Evolutionary conservation across 2,888 invertebrate genomes (phyloP), one percentile per base, ranked within the genome.

Genomic region (Euclidia mi): DNA sequence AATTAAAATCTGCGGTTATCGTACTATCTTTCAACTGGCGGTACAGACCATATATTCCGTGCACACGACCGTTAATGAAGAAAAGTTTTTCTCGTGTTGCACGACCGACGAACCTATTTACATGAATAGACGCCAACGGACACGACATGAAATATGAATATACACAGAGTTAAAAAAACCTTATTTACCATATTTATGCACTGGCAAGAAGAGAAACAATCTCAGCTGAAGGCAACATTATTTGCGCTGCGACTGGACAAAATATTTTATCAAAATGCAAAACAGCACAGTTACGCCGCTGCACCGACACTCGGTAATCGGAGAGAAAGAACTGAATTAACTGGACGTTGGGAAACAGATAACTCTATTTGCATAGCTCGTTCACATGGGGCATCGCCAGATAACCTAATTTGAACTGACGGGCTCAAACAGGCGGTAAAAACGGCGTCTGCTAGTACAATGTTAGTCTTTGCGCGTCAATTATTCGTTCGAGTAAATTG

Each of bases 251-350:
- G 60, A 58, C 50, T 68, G 67, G 63, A 75, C 79, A 66, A 84
- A 89, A 89, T 88, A 86, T 88, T 88, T 91, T 88, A 91, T 92
- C 85, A 91, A 92, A 92, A 92, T 93, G 91, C 90, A 91, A 91
- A 93, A 87, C 79, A 92, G 90, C 80, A 79, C 87, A 87, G 87
- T 90, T 89, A 85, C 53, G 45, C 58, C 50, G 63, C 64, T 51
- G 51, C 51, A 52, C 25, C 32, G 44, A 11, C 29, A 12, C 42
- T 11, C 28, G 37, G 49, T 35, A 25, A 31, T 9, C 12, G 28
- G 35, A 38, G 20, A 82, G 88, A 89, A 91, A 91, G 89, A 90
- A 92, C 88, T 84, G 82, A 87, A 91, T 92, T 91, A 91, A 89
- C 91, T 81, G 91, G 89, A 88, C 92, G 88, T 76, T 87, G 88